Evolutionary conservation across 2,888 invertebrate species (phyloP).

Genomic region (Drosophila lacicola): DNA sequence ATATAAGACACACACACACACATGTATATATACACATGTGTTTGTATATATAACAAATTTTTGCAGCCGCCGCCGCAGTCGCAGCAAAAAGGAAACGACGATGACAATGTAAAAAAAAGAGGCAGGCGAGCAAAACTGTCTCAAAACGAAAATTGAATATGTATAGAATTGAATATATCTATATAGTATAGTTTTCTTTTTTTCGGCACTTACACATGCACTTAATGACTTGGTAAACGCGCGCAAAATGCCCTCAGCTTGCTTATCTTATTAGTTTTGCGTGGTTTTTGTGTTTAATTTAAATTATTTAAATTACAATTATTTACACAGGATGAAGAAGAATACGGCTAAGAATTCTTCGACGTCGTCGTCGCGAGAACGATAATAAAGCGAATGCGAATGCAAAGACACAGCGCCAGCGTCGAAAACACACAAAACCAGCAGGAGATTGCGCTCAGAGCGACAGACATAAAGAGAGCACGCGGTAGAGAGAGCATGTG

Average conservation of each 20-base stretch:
- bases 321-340: constrained; percentile 83
- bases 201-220: constrained; percentile 74
- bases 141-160: constrained; percentile 52
- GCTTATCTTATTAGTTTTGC: constrained; percentile 62
- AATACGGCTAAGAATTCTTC: constrained; percentile 80
- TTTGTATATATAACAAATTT: constrained; percentile 53
- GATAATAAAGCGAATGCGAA: constrained; percentile 77
- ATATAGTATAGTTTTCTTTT: constrained; percentile 8
- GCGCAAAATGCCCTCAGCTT: constrained; percentile 56
- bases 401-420: constrained; percentile 62
- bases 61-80: constrained; percentile 60
- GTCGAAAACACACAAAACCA: constrained; percentile 67
- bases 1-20: constrained; percentile 9
- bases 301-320: constrained; percentile 81
- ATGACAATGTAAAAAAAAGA: constrained; percentile 75
- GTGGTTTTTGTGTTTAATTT: constrained; percentile 73
- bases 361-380: constrained; percentile 81
- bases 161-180: constrained; percentile 42
- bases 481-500: constrained; percentile 56
- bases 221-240: constrained; percentile 71
- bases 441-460: constrained; percentile 68
- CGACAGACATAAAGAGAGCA: constrained; percentile 10
- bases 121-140: constrained; percentile 46
- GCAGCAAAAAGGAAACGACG: constrained; percentile 68
- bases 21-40: constrained; percentile 21